Base-by-base conservation (phyloP, 1,140 invertebrate genomes). In the Bombus pyrosoma region DNA sequence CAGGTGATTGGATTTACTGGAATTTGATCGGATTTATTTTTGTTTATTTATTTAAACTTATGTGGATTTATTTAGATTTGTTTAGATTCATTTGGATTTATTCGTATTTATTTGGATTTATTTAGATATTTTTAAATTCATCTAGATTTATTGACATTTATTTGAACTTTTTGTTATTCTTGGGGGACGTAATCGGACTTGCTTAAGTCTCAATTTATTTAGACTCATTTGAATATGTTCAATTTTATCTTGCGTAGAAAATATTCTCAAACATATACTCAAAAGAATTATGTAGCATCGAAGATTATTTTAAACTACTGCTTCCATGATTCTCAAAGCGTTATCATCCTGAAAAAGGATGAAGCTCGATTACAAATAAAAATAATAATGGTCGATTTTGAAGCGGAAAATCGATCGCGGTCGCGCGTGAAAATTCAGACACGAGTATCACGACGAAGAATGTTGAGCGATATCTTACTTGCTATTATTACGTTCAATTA, bases 401-500 rank as follows among this genome's bases (percentile, higher is more conserved):
- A 53, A 22, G 18, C 5, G 18, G 15, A 34, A 13, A 25, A 71
- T 39, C 25, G 69, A n/a, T 12, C 39, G 37, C 39, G 39, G 10
- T 13, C 37, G 28, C 3, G 73, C 9, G 13, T n/a, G 71, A 59
- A 59, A 22, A 59, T 41, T 25, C 5, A 32, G 37, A 73, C 43
- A 25, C 22, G 6, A 34, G 25, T 28, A 13, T 39, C 43, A 39
- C n/a, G 25, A 28, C 2, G 32, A 72, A 81, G 28, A 39, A 81
- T n/a, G 34, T n/a, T n/a, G 71, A 69, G 75, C 71, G 25, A 81
- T 85, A 75, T 81, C 68, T 74, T 32, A 34, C 59, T 34, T 22
- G 78, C 39, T n/a, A 41, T 69, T 66, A 62, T 81, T 81, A 85
- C 57, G 66, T 81, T 47, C 78, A 81, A 81, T 85, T 85, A 85